Conservation (phyloP, 2,113 vertebrate genomes). For the Pipa parva region DNA sequence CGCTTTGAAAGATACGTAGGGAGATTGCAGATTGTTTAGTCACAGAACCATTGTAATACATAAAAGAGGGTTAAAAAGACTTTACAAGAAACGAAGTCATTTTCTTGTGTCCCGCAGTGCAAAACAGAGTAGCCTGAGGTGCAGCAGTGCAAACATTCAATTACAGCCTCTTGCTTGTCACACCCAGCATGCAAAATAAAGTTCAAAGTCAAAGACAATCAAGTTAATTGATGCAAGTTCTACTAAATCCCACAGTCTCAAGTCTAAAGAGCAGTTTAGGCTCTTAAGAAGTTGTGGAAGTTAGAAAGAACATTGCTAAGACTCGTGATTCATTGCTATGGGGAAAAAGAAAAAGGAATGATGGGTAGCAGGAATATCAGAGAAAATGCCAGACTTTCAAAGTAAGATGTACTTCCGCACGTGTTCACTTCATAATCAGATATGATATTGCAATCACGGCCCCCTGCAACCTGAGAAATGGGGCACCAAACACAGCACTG, state of each 20-base stretch:
- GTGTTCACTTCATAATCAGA: too few species aligned
- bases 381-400: too few species aligned
- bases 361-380: too few species aligned
- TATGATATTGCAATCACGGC: too few species aligned
- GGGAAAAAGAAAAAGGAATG: too few species aligned
- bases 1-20: not conserved
- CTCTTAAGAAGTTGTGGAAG: not conserved
- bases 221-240: constrained; percentile 39
- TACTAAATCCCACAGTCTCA: constrained; percentile 3
- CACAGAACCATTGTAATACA: constrained; percentile 8
- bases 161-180: constrained; percentile 39
- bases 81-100: constrained; percentile 19
- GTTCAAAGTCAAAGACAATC: constrained; percentile 40
- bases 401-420: too few species aligned
- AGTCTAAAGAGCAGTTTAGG: not conserved
- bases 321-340: too few species aligned
- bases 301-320: not conserved
- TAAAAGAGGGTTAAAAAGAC: constrained; percentile 27
- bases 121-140: constrained; percentile 31
- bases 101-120: constrained; percentile 27
- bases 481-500: too few species aligned
- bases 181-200: constrained; percentile 30
- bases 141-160: constrained; percentile 31
- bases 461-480: too few species aligned
- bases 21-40: constrained; percentile 24